A percentile compares a stretch with the other conserved stretches of the same genome.
These are phyloP conservation scores for Sesia bembeciformis DNA, from an alignment of 2,888 invertebrate genomes.

Conservation along the genomic window DNA sequence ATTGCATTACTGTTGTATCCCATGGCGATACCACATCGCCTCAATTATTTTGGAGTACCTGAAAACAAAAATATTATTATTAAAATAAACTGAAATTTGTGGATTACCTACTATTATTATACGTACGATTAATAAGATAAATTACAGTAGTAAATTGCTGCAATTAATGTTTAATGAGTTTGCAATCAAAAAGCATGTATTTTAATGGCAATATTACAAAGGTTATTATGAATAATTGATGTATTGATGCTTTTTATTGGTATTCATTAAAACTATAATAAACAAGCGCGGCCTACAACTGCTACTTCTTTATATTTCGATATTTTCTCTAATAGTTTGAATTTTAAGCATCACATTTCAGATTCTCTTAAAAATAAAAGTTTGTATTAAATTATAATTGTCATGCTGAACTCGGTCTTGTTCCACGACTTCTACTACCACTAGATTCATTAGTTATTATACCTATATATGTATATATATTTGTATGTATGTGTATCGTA, in stretches of 20 bases:
- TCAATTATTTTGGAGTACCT: constrained; percentile 27
- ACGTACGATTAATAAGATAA: neutral
- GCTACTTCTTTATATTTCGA: too few species aligned
- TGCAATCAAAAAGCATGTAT: constrained; percentile 25
- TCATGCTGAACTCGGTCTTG: too few species aligned
- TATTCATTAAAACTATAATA: too few species aligned
- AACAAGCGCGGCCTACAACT: too few species aligned
- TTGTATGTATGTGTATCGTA: too few species aligned
- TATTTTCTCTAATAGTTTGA: too few species aligned
- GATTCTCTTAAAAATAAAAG: too few species aligned
- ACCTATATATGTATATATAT: too few species aligned
- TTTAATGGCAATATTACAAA: constrained; percentile 36
- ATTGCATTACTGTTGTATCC: constrained; percentile 49
- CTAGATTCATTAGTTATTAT: too few species aligned
- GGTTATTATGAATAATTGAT: neutral
- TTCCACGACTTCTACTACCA: too few species aligned
- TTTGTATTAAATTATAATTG: too few species aligned
- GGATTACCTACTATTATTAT: neutral
- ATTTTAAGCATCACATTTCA: too few species aligned
- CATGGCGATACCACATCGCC: constrained; percentile 47
- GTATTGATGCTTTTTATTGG: neutral
- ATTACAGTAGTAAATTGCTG: constrained; percentile 15
- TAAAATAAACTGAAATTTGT: neutral
- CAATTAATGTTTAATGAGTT: constrained; percentile 25
- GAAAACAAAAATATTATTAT: constrained; percentile 20